Evolutionary conservation across 2,113 vertebrate genomes (phyloP).

Genomic region (Mugil cephalus): DNA sequence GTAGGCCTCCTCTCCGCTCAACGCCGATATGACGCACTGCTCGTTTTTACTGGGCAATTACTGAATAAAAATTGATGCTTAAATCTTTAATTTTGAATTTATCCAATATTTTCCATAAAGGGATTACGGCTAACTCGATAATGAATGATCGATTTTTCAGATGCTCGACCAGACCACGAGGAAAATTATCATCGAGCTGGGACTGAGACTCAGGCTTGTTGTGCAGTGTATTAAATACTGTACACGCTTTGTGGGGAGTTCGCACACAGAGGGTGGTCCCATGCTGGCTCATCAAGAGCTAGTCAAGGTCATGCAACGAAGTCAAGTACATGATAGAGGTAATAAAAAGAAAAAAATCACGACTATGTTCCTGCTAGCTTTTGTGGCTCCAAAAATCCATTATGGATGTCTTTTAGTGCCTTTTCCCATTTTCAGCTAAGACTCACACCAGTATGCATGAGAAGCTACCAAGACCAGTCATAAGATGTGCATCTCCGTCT

Average conservation of each 20-base stretch:
- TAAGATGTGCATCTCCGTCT: background rate
- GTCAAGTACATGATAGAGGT: no score
- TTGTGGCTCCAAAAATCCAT: no score
- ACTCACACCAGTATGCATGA: background rate
- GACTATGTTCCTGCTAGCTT: no score
- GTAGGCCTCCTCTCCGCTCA: background rate
- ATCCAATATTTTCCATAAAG: background rate
- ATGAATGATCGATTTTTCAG: background rate
- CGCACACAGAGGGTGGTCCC: background rate
- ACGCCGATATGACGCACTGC: background rate
- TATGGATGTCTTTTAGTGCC: no score
- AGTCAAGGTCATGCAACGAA: no score
- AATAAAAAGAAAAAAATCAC: no score
- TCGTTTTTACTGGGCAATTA: background rate
- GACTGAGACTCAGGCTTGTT: background rate
- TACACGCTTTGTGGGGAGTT: background rate
- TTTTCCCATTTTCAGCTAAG: background rate
- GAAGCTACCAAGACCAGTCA: background rate
- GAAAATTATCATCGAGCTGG: background rate
- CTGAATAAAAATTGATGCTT: no score
- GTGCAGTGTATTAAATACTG: background rate
- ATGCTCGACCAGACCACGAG: background rate
- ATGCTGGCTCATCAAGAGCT: accelerated
- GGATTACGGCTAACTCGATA: background rate
- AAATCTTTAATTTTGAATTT: background rate